Evolutionary conservation across 2,797 vertebrate genomes (phyloP).

Genomic region (Chaunax sp.): DNA sequence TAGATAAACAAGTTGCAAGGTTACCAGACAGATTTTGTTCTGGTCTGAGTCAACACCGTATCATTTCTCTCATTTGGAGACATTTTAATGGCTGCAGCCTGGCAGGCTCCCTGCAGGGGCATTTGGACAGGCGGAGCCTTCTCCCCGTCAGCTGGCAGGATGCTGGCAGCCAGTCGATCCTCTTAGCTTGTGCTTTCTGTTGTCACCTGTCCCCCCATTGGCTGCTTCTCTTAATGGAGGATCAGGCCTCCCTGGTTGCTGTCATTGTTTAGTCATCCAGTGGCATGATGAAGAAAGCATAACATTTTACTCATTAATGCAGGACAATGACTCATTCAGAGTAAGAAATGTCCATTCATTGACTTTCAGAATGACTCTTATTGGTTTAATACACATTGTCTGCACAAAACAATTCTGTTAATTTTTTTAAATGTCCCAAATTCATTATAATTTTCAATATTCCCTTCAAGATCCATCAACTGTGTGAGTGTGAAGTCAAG

Average conservation of each 20-base stretch:
- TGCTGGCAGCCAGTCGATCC: constrained; percentile 67
- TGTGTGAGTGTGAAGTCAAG: constrained; percentile 17
- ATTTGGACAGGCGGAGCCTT: constrained; percentile 61
- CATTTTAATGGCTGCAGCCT: constrained; percentile 72
- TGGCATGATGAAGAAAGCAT: background rate
- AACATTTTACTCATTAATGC: background rate
- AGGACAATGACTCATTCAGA: constrained; percentile 13
- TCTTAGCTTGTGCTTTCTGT: constrained; percentile 61
- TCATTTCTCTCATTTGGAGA: constrained; percentile 62
- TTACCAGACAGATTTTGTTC: constrained; percentile 66
- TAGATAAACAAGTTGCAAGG: constrained; percentile 33
- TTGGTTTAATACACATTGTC: constrained; percentile 19
- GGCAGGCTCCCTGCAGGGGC: constrained; percentile 63
- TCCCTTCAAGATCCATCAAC: constrained; percentile 7
- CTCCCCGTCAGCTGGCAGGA: constrained; percentile 55
- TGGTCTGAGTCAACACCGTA: constrained; percentile 68
- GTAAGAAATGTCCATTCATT: background rate
- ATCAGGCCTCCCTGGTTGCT: constrained; percentile 38
- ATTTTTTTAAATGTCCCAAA: constrained; percentile 26
- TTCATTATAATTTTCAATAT: constrained; percentile 18
- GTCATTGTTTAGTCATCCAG: background rate
- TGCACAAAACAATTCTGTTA: constrained; percentile 28
- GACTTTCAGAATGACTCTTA: constrained; percentile 21
- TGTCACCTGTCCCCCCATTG: constrained; percentile 63
- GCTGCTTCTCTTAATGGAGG: constrained; percentile 26